Evolutionary conservation across 2,797 vertebrate genomes (phyloP), one percentile per base, ranked within the genome.

Genomic region (Melanotaenia trifasciata): DNA sequence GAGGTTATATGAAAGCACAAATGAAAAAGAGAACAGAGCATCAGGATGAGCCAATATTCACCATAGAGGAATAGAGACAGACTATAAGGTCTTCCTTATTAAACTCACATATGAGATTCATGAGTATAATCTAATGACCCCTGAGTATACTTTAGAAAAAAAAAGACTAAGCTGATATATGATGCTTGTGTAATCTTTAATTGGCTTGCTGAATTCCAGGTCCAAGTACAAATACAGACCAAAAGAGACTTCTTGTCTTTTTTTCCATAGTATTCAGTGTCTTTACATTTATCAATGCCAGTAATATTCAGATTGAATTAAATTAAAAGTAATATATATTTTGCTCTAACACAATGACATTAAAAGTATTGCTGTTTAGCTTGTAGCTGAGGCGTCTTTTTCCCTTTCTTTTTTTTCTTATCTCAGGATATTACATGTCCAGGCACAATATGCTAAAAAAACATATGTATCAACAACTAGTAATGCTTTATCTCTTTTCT

Each of bases 401-500:
- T 7, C 43, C 43, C 1, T 1, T 20, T 18, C 18, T 45, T 45
- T 6, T 13, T 45, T 45, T 40, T 45, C 18, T 43, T 16, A 5
- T 47, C 6, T 47, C 45, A 47, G 45, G 18, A 40, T 40, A 40
- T 47, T 47, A n/a, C 45, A 47, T n/a, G 50, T 53, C 47, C 22
- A 53, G 22, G 22, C 50, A 12, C 22, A 11, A 24, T 12, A 10
- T 53, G 50, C 50, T 24, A 22, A 30, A 30, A 24, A 24, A 51
- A n/a, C 47, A 11, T 10, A 50, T 50, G 22, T 22, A 50, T 50
- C 33, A 26, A 24, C 14, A 22, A 14, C 53, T 43, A 26, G 35
- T 64, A 65, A 58, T 32, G 18, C 26, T 72, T 45, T 70, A 20
- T 72, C 61, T 56, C 30, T 61, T 64, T 60, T 59, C n/a, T 40